phyloP scores from a whole-genome alignment of 1,140 invertebrate species.

The Ptiloglossa arizonensis region DNA sequence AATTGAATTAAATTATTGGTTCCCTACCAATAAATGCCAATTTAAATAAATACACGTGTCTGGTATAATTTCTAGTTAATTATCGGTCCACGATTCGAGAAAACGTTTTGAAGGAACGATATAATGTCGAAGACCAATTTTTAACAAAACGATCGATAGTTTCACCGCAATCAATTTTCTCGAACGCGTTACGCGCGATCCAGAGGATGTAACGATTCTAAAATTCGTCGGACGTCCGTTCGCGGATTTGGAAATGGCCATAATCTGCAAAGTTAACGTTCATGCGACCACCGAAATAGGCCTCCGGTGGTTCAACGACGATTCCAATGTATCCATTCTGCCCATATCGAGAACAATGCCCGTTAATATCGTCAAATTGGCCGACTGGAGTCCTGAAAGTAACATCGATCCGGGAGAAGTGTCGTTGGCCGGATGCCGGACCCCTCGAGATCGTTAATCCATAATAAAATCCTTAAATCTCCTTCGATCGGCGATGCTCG shows the following conservation, averaged over 20 bases:
- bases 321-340: constrained; percentile 17
- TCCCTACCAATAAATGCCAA: too few species aligned
- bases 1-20: too few species aligned
- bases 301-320: constrained; percentile 47
- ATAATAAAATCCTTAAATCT: constrained; percentile 1
- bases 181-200: background rate
- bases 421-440: background rate
- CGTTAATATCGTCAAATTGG: constrained; percentile 33
- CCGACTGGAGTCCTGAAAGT: constrained; percentile 11
- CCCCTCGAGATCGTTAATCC: background rate
- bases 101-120: too few species aligned
- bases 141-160: too few species aligned
- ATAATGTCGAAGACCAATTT: too few species aligned
- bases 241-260: constrained; percentile 27
- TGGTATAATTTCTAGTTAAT: too few species aligned
- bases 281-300: constrained; percentile 26
- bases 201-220: background rate
- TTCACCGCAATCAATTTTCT: too few species aligned
- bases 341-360: constrained; percentile 15
- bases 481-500: background rate
- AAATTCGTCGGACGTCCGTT: constrained; percentile 5
- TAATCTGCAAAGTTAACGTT: constrained; percentile 40
- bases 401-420: constrained; percentile 1
- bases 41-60: too few species aligned
- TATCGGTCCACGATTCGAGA: too few species aligned